Conservation (phyloP, 2,888 invertebrate genomes). For the Auanema freiburgensis region DNA sequence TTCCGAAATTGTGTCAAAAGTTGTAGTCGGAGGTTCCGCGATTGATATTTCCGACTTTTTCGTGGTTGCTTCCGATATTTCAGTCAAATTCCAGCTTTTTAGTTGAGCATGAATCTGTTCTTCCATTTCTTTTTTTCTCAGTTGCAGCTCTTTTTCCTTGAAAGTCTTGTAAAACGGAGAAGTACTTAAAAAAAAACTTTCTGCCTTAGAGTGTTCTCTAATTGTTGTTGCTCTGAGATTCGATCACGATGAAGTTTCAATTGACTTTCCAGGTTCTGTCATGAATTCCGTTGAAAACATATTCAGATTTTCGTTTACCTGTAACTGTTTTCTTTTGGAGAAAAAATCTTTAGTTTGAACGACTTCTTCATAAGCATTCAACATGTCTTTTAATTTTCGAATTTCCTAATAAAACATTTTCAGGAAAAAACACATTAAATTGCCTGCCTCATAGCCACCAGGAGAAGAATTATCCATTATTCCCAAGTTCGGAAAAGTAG, state of each 20-base stretch:
- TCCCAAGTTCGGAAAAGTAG: too few relatives aligned
- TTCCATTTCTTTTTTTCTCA: constrained; percentile 37
- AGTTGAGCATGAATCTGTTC: constrained; percentile 38
- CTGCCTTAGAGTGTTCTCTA: constrained; percentile 37
- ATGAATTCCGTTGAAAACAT: background rate
- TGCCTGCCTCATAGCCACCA: too few relatives aligned
- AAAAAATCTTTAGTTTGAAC: constrained; percentile 48
- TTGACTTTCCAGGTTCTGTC: constrained; percentile 43
- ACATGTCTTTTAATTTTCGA: constrained; percentile 38
- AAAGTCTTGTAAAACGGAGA: background rate
- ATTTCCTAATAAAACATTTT: constrained; percentile 27
- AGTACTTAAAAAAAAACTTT: constrained; percentile 22
- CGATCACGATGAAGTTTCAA: constrained; percentile 40
- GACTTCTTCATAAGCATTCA: constrained; percentile 45
- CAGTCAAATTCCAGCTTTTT: constrained; percentile 29
- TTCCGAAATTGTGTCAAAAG: too few relatives aligned
- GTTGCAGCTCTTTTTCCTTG: constrained; percentile 40
- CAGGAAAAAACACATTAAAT: too few relatives aligned
- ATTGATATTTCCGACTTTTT: too few relatives aligned
- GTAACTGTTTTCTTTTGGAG: constrained; percentile 37
- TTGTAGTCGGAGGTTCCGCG: too few relatives aligned
- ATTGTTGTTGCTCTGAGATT: constrained; percentile 38
- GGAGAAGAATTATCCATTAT: too few relatives aligned
- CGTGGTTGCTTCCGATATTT: background rate
- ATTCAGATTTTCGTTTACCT: constrained; percentile 14